A percentile compares a stretch with the other conserved stretches of the same genome.
Conservation (phyloP, 2,113 vertebrate genomes). For the Platichthys flesus region DNA sequence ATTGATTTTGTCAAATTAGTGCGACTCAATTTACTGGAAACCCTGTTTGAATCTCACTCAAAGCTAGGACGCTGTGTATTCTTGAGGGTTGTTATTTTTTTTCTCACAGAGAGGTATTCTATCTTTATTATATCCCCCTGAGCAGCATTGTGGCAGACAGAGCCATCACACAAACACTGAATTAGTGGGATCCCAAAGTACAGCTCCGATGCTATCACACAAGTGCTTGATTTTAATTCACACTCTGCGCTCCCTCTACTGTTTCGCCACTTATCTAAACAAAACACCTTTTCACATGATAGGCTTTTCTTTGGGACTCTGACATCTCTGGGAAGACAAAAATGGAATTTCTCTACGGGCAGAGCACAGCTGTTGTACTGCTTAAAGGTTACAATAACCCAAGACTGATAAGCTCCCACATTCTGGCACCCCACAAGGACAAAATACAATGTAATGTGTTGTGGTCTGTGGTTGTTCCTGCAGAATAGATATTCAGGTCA, state of each 20-base stretch:
- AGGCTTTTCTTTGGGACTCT: slow-evolving; percentile 69
- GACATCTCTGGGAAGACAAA: slow-evolving; percentile 69
- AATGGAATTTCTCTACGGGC: slow-evolving; percentile 70
- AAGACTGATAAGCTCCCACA: slow-evolving; percentile 71
- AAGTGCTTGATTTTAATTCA: slow-evolving; percentile 65
- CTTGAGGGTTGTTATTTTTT: neutral
- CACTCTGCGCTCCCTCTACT: slow-evolving; percentile 40
- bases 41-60: neutral
- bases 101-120: slow-evolving; percentile 20
- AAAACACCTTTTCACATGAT: slow-evolving; percentile 80
- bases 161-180: slow-evolving; percentile 64
- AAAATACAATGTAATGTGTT: slow-evolving; percentile 47
- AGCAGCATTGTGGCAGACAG: slow-evolving; percentile 57
- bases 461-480: slow-evolving; percentile 36
- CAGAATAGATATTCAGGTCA: slow-evolving; percentile 26
- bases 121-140: slow-evolving; percentile 45
- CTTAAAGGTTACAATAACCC: slow-evolving; percentile 80
- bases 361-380: slow-evolving; percentile 52
- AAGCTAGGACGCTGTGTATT: neutral
- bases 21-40: neutral
- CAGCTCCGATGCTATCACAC: slow-evolving; percentile 57
- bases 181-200: slow-evolving; percentile 51
- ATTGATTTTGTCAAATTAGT: slow-evolving; percentile 1
- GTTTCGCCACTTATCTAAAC: slow-evolving; percentile 79
- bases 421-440: slow-evolving; percentile 48